phyloP scores from a whole-genome alignment of 2,797 vertebrate species.

The Bucorvus abyssinicus region DNA sequence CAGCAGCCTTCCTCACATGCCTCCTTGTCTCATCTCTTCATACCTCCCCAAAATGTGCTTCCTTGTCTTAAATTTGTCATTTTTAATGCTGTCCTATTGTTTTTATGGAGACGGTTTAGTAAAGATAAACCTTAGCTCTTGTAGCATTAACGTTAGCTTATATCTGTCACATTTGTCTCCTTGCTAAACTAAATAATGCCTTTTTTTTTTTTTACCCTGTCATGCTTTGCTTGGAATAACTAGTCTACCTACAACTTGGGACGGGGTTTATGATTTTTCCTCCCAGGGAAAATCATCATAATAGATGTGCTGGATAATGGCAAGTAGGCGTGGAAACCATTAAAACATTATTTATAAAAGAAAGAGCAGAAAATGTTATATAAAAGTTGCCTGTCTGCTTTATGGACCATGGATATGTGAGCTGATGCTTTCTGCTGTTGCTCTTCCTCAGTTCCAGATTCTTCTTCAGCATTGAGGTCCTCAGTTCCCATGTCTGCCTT shows the following conservation, averaged over 20 bases:
- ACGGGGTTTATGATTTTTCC: neutral
- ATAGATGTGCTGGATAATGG: neutral
- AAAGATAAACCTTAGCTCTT: conserved; percentile 21
- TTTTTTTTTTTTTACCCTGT: neutral
- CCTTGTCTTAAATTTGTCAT: neutral
- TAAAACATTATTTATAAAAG: neutral
- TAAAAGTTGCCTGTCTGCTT: neutral
- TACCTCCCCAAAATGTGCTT: neutral
- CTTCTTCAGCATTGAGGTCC: neutral
- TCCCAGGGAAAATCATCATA: too few species aligned
- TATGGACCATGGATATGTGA: neutral
- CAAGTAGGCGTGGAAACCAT: neutral
- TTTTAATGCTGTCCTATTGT: conserved; percentile 19
- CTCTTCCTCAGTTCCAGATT: neutral
- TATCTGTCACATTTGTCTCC: neutral
- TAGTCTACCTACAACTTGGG: neutral
- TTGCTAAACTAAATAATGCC: neutral
- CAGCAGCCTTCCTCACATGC: neutral
- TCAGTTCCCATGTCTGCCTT: neutral
- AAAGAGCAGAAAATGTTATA: neutral
- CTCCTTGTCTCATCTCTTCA: neutral
- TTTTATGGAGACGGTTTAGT: conserved; percentile 25
- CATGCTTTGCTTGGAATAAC: neutral
- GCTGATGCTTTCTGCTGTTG: neutral
- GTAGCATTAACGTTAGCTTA: conserved; percentile 3